A percentile compares a stretch with the other conserved stretches of the same genome.
Evolutionary conservation across 2,888 invertebrate genomes (phyloP).

Genomic region (Meteorus colon): DNA sequence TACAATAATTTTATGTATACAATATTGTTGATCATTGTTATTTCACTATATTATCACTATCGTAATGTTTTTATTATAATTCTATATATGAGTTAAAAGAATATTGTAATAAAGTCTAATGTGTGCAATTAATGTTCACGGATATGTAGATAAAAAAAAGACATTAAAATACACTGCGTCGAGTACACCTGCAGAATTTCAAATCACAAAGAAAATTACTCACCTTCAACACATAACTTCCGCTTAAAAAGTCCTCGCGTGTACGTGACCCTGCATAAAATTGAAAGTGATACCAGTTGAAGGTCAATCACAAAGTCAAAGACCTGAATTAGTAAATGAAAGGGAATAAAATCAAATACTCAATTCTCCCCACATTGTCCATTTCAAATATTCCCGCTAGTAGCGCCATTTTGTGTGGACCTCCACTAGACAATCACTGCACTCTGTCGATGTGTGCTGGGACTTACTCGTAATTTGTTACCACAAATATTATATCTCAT

Average conservation of each 20-base stretch:
- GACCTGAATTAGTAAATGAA: not conserved
- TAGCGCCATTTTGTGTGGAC: not conserved
- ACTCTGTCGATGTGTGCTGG: not conserved
- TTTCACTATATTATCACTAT: too few relatives aligned
- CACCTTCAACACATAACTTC: not conserved
- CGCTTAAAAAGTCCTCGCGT: not conserved
- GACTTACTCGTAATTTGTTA: not conserved
- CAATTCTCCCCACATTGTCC: too few relatives aligned
- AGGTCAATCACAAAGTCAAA: not conserved
- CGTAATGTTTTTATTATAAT: not conserved
- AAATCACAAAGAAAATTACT: not conserved
- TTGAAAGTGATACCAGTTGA: conserved; percentile 4
- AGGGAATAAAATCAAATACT: too few relatives aligned
- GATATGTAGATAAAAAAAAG: not conserved
- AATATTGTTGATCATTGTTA: conserved; percentile 7
- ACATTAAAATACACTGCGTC: not conserved
- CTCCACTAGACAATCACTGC: not conserved
- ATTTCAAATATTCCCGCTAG: conserved; percentile 1
- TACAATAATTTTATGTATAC: not conserved
- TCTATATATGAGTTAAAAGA: not conserved
- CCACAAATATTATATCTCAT: not conserved
- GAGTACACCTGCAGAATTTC: not conserved
- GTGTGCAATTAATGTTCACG: not conserved
- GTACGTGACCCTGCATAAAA: not conserved
- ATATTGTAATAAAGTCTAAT: not conserved